Evolutionary conservation across 2,113 vertebrate species (phyloP).

Genomic region (Panthera leo): DNA sequence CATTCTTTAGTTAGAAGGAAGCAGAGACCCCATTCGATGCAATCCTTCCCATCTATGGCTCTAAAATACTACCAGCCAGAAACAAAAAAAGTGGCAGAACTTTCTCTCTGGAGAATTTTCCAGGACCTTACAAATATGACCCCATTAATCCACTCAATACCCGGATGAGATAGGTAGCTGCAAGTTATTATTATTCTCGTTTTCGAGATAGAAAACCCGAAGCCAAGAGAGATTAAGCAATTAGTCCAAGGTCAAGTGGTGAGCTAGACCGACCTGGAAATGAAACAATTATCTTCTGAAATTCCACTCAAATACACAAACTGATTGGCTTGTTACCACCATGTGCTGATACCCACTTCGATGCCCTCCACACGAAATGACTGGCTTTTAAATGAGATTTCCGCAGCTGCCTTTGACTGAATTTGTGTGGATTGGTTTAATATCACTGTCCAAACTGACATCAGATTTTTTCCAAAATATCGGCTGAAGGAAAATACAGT

Average conservation of each 20-base stretch:
- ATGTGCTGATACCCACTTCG: neutral
- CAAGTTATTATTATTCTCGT: conserved; percentile 61
- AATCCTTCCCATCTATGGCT: neutral
- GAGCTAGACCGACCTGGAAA: conserved; percentile 63
- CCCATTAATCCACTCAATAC: conserved; percentile 71
- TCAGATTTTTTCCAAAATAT: conserved; percentile 78
- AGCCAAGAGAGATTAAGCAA: conserved; percentile 69
- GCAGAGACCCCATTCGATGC: neutral
- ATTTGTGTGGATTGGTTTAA: conserved; percentile 72
- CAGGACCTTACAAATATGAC: conserved; percentile 70
- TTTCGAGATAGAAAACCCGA: conserved; percentile 72
- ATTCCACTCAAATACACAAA: conserved; percentile 44
- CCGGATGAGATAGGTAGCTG: conserved; percentile 68
- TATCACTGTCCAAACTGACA: conserved; percentile 77
- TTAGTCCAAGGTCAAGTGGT: conserved; percentile 71
- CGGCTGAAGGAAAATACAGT: neutral
- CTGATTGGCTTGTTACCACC: neutral
- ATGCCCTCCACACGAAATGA: conserved; percentile 54
- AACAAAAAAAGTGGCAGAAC: neutral
- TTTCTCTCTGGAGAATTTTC: conserved; percentile 63
- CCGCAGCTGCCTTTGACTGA: conserved; percentile 6
- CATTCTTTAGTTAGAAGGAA: neutral
- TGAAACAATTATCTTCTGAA: conserved; percentile 64
- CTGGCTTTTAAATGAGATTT: conserved; percentile 72
- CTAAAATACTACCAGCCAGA: conserved; percentile 25